phyloP scores from a whole-genome alignment of 2,797 vertebrate species.

The Ispidina picta region DNA sequence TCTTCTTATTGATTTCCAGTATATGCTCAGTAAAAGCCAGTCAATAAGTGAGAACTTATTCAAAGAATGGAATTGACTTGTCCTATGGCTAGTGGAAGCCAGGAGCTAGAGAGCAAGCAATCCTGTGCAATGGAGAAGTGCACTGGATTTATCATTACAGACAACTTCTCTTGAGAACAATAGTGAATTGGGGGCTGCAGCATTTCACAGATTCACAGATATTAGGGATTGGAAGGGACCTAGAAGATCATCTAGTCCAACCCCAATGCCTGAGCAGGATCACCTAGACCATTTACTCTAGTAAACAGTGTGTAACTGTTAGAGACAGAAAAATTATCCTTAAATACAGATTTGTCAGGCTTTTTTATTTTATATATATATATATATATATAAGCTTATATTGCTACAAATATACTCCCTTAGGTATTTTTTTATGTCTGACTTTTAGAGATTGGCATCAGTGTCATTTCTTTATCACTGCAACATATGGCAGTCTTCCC shows the following conservation, averaged over 20 bases:
- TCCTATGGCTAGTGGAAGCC: neutral
- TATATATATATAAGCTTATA: neutral
- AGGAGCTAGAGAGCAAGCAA: neutral
- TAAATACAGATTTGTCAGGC: neutral
- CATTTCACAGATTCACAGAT: no score
- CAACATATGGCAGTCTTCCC: slow-evolving; percentile 59
- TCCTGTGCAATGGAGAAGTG: neutral
- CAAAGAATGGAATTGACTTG: neutral
- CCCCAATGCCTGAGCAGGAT: no score
- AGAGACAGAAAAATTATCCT: neutral
- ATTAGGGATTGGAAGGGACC: no score
- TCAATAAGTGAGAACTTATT: slow-evolving; percentile 18
- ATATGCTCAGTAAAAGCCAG: neutral
- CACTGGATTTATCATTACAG: neutral
- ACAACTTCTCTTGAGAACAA: neutral
- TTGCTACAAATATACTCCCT: neutral
- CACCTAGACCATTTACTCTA: no score
- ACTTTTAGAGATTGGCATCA: slow-evolving; percentile 47
- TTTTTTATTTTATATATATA: neutral
- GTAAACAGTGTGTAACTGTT: neutral
- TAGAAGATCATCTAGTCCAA: no score
- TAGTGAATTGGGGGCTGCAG: neutral
- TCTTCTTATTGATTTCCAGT: neutral
- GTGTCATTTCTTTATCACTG: slow-evolving; percentile 49
- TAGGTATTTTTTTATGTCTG: slow-evolving; percentile 29